Conservation (phyloP, 2,888 invertebrate species). For the Deroplatys truncata region DNA sequence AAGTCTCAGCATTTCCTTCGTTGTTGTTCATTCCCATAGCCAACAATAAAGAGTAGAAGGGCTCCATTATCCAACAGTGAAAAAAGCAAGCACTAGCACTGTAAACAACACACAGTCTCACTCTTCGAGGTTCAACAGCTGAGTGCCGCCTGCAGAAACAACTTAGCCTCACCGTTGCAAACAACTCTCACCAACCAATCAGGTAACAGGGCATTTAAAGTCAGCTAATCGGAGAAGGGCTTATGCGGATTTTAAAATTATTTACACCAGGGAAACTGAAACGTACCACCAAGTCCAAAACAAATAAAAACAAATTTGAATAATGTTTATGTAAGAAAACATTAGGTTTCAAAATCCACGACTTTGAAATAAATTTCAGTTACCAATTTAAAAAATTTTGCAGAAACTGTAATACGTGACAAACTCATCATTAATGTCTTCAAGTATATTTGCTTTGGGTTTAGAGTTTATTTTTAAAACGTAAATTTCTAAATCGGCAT, state of each 20-base stretch:
- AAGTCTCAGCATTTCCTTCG: background rate
- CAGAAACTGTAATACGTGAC: no score
- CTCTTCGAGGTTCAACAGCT: background rate
- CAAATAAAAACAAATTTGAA: background rate
- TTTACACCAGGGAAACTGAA: no score
- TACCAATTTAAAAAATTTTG: no score
- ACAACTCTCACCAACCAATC: background rate
- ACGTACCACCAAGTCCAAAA: background rate
- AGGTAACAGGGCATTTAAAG: background rate
- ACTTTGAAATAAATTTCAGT: no score
- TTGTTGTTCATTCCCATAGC: background rate
- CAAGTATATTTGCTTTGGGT: no score
- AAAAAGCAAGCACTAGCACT: no score
- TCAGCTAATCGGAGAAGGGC: background rate
- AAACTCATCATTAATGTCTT: no score
- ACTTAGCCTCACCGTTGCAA: background rate
- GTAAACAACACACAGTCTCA: background rate
- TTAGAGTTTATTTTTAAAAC: no score
- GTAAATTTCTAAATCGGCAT: no score
- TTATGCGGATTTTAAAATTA: background rate
- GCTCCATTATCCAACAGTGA: background rate
- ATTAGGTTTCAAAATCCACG: no score
- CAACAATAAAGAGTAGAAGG: background rate
- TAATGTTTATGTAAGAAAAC: no score
- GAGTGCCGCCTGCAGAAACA: background rate